Conservation (phyloP, 2,113 vertebrate genomes). For the Penelope pileata region DNA sequence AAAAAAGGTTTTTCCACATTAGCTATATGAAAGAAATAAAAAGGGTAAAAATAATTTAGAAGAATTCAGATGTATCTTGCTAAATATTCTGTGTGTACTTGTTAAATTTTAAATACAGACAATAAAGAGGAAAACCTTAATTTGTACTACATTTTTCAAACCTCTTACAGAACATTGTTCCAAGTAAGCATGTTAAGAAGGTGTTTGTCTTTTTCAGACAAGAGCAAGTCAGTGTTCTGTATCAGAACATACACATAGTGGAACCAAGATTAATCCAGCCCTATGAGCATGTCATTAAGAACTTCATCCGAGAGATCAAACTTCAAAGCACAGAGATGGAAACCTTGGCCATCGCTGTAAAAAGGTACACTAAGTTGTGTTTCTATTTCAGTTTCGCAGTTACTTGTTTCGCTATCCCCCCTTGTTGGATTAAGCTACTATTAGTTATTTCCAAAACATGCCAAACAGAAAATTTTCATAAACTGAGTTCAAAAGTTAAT, state of each 20-base stretch:
- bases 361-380: slow-evolving; percentile 80
- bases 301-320: slow-evolving; percentile 91
- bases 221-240: slow-evolving; percentile 87
- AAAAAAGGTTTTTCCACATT: neutral
- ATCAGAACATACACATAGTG: slow-evolving; percentile 92
- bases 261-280: slow-evolving; percentile 91
- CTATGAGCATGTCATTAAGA: slow-evolving; percentile 89
- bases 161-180: neutral
- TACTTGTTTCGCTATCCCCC: neutral
- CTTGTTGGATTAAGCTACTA: neutral
- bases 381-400: neutral
- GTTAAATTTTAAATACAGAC: neutral
- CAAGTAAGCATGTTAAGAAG: neutral
- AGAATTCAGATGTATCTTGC: neutral
- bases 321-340: slow-evolving; percentile 94
- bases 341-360: slow-evolving; percentile 89
- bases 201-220: slow-evolving; percentile 74
- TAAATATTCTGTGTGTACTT: neutral
- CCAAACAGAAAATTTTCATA: neutral
- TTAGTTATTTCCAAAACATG: neutral
- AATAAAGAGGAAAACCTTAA: neutral
- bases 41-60: neutral
- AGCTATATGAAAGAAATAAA: neutral
- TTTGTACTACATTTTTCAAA: neutral
- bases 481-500: neutral